These are phyloP conservation scores for Aspidiotus rigidus DNA, from an alignment of 2,888 invertebrate genomes.

Conservation along the genomic window DNA sequence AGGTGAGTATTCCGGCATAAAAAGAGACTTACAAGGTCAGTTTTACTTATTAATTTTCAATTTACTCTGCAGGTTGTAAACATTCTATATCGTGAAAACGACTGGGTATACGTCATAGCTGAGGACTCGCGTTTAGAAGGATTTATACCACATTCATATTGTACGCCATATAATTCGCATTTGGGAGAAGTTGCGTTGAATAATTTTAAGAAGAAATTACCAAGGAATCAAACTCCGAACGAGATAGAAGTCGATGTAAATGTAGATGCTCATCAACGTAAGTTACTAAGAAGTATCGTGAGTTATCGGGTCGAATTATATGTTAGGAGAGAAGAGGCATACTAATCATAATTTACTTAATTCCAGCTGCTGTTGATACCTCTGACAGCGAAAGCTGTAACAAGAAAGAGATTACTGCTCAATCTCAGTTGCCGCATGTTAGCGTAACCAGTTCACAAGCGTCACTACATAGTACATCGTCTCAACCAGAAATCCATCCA, in stretches of 20 bases:
- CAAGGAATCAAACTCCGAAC: slow-evolving; percentile 49
- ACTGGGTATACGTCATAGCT: slow-evolving; percentile 94
- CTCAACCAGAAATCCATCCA: slow-evolving; percentile 50
- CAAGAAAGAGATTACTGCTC: slow-evolving; percentile 47
- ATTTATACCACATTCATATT: slow-evolving; percentile 89
- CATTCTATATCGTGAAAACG: slow-evolving; percentile 86
- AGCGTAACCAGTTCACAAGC: slow-evolving; percentile 47
- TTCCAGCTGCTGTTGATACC: slow-evolving; percentile 45
- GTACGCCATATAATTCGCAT: slow-evolving; percentile 70
- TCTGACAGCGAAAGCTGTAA: slow-evolving; percentile 55
- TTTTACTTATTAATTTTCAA: background rate
- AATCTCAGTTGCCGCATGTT: slow-evolving; percentile 41
- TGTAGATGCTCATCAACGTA: slow-evolving; percentile 17
- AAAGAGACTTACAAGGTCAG: background rate
- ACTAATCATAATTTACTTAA: slow-evolving; percentile 8
- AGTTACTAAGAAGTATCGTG: background rate
- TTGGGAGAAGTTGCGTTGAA: slow-evolving; percentile 63
- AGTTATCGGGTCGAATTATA: too few species aligned
- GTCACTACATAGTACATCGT: slow-evolving; percentile 46
- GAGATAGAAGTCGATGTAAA: slow-evolving; percentile 35
- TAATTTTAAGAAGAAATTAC: slow-evolving; percentile 73
- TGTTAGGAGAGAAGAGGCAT: too few species aligned
- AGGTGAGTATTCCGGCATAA: slow-evolving; percentile 46
- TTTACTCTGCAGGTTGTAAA: slow-evolving; percentile 62
- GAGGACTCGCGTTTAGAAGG: slow-evolving; percentile 83